Evolutionary conservation across 2,797 vertebrate genomes (phyloP), one percentile per base, ranked within the genome.

Genomic region (Tauraco hartlaubi): DNA sequence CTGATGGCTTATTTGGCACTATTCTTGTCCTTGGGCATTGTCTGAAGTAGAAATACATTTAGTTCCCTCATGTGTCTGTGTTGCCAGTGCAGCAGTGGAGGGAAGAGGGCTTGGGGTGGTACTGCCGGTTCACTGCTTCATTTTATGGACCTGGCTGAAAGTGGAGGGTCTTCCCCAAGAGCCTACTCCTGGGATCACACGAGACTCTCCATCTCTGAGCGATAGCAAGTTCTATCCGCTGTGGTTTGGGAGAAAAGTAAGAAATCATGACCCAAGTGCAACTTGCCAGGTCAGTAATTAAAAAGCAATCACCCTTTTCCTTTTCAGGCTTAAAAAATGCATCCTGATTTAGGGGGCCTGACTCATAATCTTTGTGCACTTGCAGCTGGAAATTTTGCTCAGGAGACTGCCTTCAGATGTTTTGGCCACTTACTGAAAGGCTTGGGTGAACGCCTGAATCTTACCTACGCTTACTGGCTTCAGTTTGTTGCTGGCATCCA

Each of bases 41-140:
- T 81, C 62, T 86, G 54, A 23, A 80, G 61, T 10, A 66, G 78
- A 74, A 74, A 51, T 51, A 8, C 20, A 8, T 71, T 80, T 85
- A 6, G 7, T 59, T 51, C 17, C 58, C 28, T 28, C 23, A 0
- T 3, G 17, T 0, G 1, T 15, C 68, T 64, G 49, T 0, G 0
- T 29, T 85, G 51, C 46, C 62, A 64, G 17, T 0, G 0, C 52
- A n/a, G 43, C 72, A 56, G 43, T 12, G 26, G 29, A 58, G 17
- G 29, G n/a, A 74, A 72, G 59, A 81, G 33, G 79, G 8, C 15
- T 55, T 49, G 58, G 35, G 14, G 8, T 39, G 7, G 13, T 14
- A 44, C 8, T 58, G 23, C 12, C 18, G 12, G 9, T 23, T 83
- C 72, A 61, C 29, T 1, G 1, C 54, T 74, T 49, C 0, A 0